Evolutionary conservation across 2,797 vertebrate species (phyloP), one percentile per base, ranked within the genome.

Genomic region (Euthynnus affinis): DNA sequence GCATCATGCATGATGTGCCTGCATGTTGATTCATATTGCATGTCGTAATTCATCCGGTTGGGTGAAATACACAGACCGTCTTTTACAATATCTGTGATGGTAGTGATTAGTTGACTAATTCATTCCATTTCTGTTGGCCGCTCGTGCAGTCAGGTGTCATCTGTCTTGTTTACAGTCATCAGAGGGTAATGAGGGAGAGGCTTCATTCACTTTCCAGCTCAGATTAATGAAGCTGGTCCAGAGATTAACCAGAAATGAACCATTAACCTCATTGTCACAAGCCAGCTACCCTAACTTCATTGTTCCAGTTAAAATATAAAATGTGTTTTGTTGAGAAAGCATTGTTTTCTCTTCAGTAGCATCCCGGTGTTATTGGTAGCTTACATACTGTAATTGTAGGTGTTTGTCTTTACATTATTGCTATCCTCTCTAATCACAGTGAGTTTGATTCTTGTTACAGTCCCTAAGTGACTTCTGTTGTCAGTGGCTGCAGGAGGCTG

Each of bases 401-500:
- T 40, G 12, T 40, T 13, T 40, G 37, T 13, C 40, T 42, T 42
- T 42, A 42, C 40, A 42, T 42, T 42, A 9, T 15, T 62, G 56
- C 62, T 53, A 55, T 37, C 25, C 18, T 40, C 1, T 1, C 22
- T 57, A 23, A 25, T 13, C 6, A 9, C 44, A 57, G 51, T 46
- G n/a, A 17, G 20, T 71, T 57, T 65, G 66, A 48, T 10, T 80
- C 14, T 42, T 66, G 48, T 58, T 69, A 27, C 27, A 63, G 72
- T 66, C 52, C 40, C 64, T 59, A 23, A 13, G 9, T 57, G 29
- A 22, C 57, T 34, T 52, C 29, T 76, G 53, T 3, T 73, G 75
- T 70, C 62, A 22, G 53, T 46, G 83, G 49, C 68, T 76, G 49
- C 60, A 78, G 27, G 37, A 74, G 56, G 51, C 63, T 75, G 66